Evolutionary conservation across 2,113 vertebrate genomes (phyloP), one percentile per base, ranked within the genome.

Genomic region (Campylorhamphus procurvoides): DNA sequence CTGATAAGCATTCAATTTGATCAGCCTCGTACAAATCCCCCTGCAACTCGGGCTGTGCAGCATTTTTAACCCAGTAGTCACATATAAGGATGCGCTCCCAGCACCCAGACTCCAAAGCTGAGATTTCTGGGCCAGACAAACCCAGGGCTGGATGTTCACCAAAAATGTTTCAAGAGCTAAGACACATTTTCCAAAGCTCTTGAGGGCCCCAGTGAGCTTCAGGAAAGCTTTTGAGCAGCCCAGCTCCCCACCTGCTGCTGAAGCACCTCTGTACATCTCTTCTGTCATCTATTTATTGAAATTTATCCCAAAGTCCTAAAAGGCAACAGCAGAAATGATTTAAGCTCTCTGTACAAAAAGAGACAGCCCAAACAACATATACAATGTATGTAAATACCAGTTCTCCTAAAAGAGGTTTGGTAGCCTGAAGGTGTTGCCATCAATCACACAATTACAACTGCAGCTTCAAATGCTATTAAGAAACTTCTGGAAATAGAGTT

Each of bases 231-330:
- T 42, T 0, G 5, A 88, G 44, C 74, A 71, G 39, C 39, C n/a
- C 64, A 47, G 14, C 8, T 27, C 18, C 13, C 22, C 25, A 15
- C 0, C 0, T 5, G 18, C 1, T 29, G 47, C 39, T 52, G 33
- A 46, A 67, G 29, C 29, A 22, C 18, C 46, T 60, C 53, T 18
- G 44, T 47, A 8, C 10, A 24, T 12, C 49, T 68, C 67, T n/a
- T 29, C 39, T 78, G 3, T 29, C 75, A 31, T 3, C 20, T 7
- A 29, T 17, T 47, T 44, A 55, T n/a, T 78, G 59, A 56, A 17
- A 72, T 75, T 68, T n/a, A 80, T 55, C 73, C 53, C 8, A 0
- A 58, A 74, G 25, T 24, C 49, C 42, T 92, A 59, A 80, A 80
- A 92, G 40, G 8, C 68, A 62, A 49, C 46, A 66, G 19, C 25